These are phyloP conservation scores for Brachionus sp. DNA, from an alignment of 1,140 invertebrate genomes.

Conservation along the genomic window DNA sequence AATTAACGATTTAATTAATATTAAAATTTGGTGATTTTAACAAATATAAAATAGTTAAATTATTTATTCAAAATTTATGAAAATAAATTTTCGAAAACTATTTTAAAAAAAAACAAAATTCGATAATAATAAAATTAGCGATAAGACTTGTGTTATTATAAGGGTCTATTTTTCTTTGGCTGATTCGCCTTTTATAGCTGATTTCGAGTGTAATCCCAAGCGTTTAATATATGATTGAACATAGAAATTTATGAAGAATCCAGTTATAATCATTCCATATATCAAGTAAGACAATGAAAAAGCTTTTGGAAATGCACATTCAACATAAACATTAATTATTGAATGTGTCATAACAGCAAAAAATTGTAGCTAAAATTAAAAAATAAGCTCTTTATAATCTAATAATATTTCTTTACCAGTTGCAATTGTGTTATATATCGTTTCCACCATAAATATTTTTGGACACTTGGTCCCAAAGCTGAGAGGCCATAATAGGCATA, in stretches of 20 bases:
- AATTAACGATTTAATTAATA: too few relatives aligned
- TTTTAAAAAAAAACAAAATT: background rate
- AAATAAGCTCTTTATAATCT: background rate
- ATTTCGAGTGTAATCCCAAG: background rate
- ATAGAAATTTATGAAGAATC: slow-evolving; percentile 43
- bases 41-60: background rate
- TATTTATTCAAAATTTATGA: background rate
- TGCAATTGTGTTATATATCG: slow-evolving; percentile 57
- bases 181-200: background rate
- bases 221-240: slow-evolving; percentile 29
- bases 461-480: slow-evolving; percentile 61
- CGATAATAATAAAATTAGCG: background rate
- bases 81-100: background rate
- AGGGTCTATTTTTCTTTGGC: background rate
- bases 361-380: slow-evolving; percentile 42
- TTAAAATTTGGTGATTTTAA: too few relatives aligned
- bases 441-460: slow-evolving; percentile 61
- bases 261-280: slow-evolving; percentile 32
- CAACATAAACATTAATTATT: background rate
- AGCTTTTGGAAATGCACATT: slow-evolving; percentile 36
- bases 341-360: slow-evolving; percentile 44
- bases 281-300: slow-evolving; percentile 36
- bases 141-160: background rate
- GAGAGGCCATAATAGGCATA: slow-evolving; percentile 72
- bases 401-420: slow-evolving; percentile 48